phyloP scores from a whole-genome alignment of 2,888 invertebrate genomes.

The Drosophila peninsularis region DNA sequence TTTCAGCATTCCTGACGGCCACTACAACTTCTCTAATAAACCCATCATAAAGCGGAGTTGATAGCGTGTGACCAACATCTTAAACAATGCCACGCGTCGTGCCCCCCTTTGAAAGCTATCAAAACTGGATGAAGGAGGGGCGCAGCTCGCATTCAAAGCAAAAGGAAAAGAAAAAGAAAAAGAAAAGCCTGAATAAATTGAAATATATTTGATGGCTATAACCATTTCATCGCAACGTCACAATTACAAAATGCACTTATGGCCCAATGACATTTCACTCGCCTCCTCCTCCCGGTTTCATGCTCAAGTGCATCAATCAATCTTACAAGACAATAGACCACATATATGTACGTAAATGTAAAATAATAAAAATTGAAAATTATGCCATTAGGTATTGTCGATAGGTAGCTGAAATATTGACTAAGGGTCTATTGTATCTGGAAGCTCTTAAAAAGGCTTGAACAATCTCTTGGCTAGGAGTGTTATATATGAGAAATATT shows the following conservation, averaged over 20 bases:
- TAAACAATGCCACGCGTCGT: conserved; percentile 28
- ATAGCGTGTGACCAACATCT: conserved; percentile 35
- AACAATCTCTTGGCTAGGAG: neutral
- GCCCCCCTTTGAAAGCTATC: conserved; percentile 13
- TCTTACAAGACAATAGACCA: conserved; percentile 56
- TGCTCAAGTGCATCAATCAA: conserved; percentile 65
- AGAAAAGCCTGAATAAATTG: conserved; percentile 36
- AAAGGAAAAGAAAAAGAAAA: conserved; percentile 8
- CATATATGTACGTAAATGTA: conserved; percentile 6
- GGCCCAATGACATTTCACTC: conserved; percentile 55
- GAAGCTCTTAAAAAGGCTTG: neutral
- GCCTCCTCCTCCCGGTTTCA: conserved; percentile 20
- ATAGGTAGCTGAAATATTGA: conserved; percentile 44
- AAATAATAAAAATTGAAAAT: conserved; percentile 36
- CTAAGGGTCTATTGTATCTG: conserved; percentile 17
- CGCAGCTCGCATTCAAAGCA: conserved; percentile 31
- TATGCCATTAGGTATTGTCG: conserved; percentile 46
- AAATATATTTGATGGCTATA: conserved; percentile 44
- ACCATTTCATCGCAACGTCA: conserved; percentile 60
- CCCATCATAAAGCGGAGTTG: conserved; percentile 20
- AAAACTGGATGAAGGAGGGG: conserved; percentile 13
- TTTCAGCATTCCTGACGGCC: conserved; percentile 1
- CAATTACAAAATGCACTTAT: conserved; percentile 65
- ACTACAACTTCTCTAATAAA: conserved; percentile 27
- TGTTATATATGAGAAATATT: neutral